Evolutionary conservation across 2,113 vertebrate species (phyloP), one percentile per base, ranked within the genome.

Genomic region (Eudyptes chrysolophus): DNA sequence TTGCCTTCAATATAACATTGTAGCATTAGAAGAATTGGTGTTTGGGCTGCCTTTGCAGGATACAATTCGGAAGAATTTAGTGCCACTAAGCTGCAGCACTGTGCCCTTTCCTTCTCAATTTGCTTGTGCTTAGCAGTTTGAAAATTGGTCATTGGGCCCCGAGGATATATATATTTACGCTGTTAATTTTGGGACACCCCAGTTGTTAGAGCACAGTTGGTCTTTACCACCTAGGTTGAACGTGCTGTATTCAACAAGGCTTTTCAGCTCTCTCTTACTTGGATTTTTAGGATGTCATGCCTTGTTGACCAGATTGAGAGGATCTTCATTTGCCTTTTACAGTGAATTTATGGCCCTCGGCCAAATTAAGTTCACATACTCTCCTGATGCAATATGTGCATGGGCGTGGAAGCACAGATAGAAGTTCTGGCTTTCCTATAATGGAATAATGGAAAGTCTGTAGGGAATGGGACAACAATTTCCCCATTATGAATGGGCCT

Each of bases 401-500:
- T 81, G 96, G 92, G 79, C 3, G 5, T 95, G 91, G 93, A 95
- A 95, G 90, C 64, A 85, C 82, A 76, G 81, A 92, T 90, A 94
- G 94, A 87, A 94, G 48, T 97, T 96, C 93, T 97, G 83, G 62
- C 82, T 84, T 82, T 84, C 64, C n/a, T 52, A 34, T 92, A 92
- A 95, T 86, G 62, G 92, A 89, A 64, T 65, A 30, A 95, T 92
- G 74, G 96, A 97, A 97, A 92, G 78, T 87, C 97, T 96, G 89
- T 36, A 30, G 92, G 97, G 97, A 96, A 48, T 8, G 88, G 97
- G 96, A 97, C 96, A 98, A 91, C 97, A 87, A 98, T 98, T 98
- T 97, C 87, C 64, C 90, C 62, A 55, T 98, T 96, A 97, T 93
- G 89, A 96, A 96, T 88, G 94, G 84, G 90, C 92, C 97, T 88